Conservation (phyloP, 2,797 vertebrate genomes). For the Limnodromus scolopaceus region DNA sequence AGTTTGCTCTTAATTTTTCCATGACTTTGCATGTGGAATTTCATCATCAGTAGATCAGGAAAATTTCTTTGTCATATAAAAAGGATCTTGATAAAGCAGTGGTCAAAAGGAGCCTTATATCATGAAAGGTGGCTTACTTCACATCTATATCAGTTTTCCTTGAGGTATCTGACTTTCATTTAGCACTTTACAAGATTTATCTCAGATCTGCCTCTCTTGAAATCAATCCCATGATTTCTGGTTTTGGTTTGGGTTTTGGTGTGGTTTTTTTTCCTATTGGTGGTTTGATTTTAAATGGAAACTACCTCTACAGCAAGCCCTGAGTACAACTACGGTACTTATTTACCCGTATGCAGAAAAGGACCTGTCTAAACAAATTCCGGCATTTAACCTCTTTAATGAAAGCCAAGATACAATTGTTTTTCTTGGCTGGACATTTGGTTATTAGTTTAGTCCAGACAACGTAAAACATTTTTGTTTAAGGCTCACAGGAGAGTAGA, state of each 20-base stretch:
- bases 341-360: not conserved
- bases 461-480: slow-evolving; percentile 21
- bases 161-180: not conserved
- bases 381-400: slow-evolving; percentile 21
- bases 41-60: not conserved
- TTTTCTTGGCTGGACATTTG: slow-evolving; percentile 39
- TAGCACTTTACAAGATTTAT: not conserved
- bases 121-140: not conserved
- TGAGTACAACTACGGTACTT: not conserved
- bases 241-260: too few relatives aligned
- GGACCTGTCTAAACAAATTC: not conserved
- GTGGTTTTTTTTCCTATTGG: not conserved
- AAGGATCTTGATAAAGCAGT: not conserved
- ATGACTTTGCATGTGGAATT: not conserved
- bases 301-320: not conserved
- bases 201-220: not conserved
- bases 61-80: not conserved
- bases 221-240: not conserved
- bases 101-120: not conserved
- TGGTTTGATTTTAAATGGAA: slow-evolving; percentile 1
- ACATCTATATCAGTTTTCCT: not conserved
- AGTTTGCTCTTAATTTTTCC: not conserved
- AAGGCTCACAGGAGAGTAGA: not conserved
- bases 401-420: not conserved
- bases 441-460: slow-evolving; percentile 20